Evolutionary conservation across 2,113 vertebrate species (phyloP), one percentile per base, ranked within the genome.

Genomic region (Penelope pileata): DNA sequence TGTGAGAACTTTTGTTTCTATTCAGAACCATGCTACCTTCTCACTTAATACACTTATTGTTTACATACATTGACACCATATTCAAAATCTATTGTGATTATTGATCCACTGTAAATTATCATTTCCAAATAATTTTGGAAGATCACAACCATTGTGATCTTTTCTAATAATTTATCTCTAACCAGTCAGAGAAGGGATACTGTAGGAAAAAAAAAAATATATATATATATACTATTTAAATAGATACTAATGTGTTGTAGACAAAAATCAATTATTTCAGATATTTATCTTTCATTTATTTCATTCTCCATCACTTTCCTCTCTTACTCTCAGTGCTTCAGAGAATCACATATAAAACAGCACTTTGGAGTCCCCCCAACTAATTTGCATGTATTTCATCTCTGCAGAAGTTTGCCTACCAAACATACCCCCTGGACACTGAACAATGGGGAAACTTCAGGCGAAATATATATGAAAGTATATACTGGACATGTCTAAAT

Each of bases 241-340:
- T 63, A 54, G 2, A 38, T 51, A 68, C 24, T 53, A 14, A 81
- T 2, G 0, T 11, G 2, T 50, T 18, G 3, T 14, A 54, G 26
- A 36, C 18, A 75, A 85, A 91, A 63, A 26, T 26, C 16, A 54
- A 6, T 16, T 76, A 63, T 68, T 88, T 80, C 32, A 79, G 16
- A n/a, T 83, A 75, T 34, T 91, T 90, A 50, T 10, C 66, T 87
- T 48, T 79, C 0, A 34, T 75, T 40, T 56, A 16, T 80, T 93
- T 80, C 2, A 32, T 76, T 83, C 47, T 86, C 73, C 69, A 27
- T 21, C 32, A 30, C 12, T 83, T 29, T 66, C 23, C 26, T 10
- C n/a, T n/a, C 15, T 59, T 67, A 54, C 7, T 18, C 24, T 60
- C 60, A 5, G 2, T 36, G 18, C 32, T 90, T 78, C 70, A 80